Evolutionary conservation across 2,797 vertebrate species (phyloP).

Genomic region (Babyrousa celebensis): DNA sequence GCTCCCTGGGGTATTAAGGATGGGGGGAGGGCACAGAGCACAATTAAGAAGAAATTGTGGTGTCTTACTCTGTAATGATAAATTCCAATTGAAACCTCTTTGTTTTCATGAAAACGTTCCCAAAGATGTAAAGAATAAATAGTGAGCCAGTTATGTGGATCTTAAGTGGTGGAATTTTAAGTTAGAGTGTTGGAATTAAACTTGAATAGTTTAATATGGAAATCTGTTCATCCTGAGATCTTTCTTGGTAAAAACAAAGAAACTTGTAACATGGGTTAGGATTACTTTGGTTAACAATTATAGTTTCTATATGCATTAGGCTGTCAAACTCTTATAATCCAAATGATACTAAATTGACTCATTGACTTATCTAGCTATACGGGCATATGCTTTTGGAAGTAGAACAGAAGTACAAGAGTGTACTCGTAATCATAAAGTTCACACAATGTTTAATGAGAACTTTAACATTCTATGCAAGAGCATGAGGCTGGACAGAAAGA

Average conservation of each 20-base stretch:
- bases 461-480: conserved; percentile 54
- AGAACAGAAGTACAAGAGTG: neutral
- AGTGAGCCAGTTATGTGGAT: conserved; percentile 58
- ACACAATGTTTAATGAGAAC: neutral
- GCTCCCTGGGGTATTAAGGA: neutral
- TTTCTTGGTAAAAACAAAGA: conserved; percentile 80
- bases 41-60: conserved; percentile 50
- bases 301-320: conserved; percentile 64
- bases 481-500: conserved; percentile 24
- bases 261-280: conserved; percentile 75
- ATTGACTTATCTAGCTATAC: conserved; percentile 8
- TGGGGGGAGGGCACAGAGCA: neutral
- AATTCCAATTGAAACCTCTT: conserved; percentile 73
- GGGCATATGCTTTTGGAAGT: conserved; percentile 3
- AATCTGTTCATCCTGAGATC: conserved; percentile 88
- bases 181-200: conserved; percentile 80
- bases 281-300: conserved; percentile 84
- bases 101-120: conserved; percentile 79
- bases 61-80: conserved; percentile 51
- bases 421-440: conserved; percentile 13
- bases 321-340: conserved; percentile 40
- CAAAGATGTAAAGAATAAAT: conserved; percentile 38
- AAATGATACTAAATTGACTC: conserved; percentile 25
- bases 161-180: conserved; percentile 32
- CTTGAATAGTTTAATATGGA: conserved; percentile 86